Base-by-base conservation (phyloP, 2,888 invertebrate genomes). In the Zeuzera pyrina region DNA sequence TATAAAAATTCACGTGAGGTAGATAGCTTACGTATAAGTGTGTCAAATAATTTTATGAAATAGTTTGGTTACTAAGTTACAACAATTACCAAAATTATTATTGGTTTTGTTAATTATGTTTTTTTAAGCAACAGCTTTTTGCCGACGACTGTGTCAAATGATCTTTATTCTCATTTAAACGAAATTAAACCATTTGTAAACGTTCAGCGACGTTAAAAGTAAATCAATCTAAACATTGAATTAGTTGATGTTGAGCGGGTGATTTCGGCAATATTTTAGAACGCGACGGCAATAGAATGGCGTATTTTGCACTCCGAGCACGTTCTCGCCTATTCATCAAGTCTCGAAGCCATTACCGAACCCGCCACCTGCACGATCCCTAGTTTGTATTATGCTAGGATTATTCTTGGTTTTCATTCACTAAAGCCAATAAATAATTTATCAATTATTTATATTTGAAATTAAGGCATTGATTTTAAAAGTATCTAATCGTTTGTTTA, bases 201-300 rank as follows among this genome's bases (percentile, higher is more conserved):
- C 56, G 62, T 45, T 62, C 59, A 45, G 52, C 43, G 51, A 52
- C 45, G 46, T 40, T 47, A 55, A 47, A 49, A 62, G 63, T 74
- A 69, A 76, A 76, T 76, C 76, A 73, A 76, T 77, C 71, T 69
- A 71, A 66, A 73, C 64, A 65, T 73, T 76, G 66, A 74, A 77
- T 76, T 76, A 74, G 69, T 69, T 68, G 70, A 70, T 68, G 69
- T 73, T 73, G 67, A 70, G 61, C 66, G 64, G 67, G 62, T 65
- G 70, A 71, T 76, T 73, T 73, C 41, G 68, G 71, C 57, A 64
- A 74, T 76, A 73, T 74, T 76, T 74, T 68, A 76, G 60, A 25
- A 60, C 60, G 65, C 51, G 68, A 65, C 59, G 65, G 58, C 66
- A 54, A 64, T 67, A 62, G 64, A 69, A 69, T 63, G 66, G 60